phyloP scores from a whole-genome alignment of 2,797 vertebrate genomes.

The Cynodonichthys magdalenae region DNA sequence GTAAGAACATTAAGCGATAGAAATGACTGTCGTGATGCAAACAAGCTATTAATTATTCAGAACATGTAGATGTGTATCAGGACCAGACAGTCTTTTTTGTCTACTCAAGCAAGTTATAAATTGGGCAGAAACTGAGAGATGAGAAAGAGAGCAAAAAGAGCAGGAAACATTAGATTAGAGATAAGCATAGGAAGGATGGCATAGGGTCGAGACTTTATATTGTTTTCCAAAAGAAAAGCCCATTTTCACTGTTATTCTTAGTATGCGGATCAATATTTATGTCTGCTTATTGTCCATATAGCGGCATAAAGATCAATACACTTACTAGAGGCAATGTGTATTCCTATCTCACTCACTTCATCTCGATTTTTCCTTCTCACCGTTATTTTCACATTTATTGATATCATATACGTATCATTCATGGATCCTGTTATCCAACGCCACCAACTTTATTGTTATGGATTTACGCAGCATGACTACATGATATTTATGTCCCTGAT shows the following conservation, averaged over 20 bases:
- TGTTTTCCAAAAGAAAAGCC: constrained; percentile 51
- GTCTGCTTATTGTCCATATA: constrained; percentile 63
- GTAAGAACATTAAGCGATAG: constrained; percentile 33
- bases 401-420: constrained; percentile 48
- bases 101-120: constrained; percentile 5
- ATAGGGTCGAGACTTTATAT: constrained; percentile 29
- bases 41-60: constrained; percentile 29
- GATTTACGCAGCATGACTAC: constrained; percentile 49
- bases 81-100: not conserved
- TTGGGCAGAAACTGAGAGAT: not conserved
- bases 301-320: constrained; percentile 58
- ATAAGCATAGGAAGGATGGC: constrained; percentile 16
- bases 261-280: constrained; percentile 56
- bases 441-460: constrained; percentile 47
- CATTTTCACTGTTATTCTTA: constrained; percentile 56
- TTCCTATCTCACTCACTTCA: constrained; percentile 33
- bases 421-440: constrained; percentile 36
- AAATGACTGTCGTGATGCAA: constrained; percentile 17
- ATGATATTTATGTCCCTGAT: constrained; percentile 54
- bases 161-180: constrained; percentile 33
- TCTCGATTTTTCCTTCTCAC: constrained; percentile 23
- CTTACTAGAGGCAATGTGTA: constrained; percentile 60
- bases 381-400: constrained; percentile 54
- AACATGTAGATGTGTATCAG: not conserved
- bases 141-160: constrained; percentile 6